Conservation (phyloP, 2,797 vertebrate species). For the Gymnodraco acuticeps region DNA sequence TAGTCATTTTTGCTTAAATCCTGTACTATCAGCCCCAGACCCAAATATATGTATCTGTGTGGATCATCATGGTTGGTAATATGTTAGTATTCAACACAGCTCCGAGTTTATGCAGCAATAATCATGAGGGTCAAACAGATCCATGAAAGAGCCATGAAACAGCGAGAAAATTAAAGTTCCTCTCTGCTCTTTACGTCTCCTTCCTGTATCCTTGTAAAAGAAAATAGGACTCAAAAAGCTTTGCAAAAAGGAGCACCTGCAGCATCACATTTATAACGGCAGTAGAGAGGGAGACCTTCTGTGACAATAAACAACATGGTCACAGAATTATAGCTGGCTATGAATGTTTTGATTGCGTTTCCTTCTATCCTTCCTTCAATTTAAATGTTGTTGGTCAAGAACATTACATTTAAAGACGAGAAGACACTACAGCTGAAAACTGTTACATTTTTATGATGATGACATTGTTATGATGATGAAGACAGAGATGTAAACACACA, state of each 20-base stretch:
- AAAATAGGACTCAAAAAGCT: too few species aligned
- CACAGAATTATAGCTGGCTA: not conserved
- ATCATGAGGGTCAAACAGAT: too few species aligned
- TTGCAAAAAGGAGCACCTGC: not conserved
- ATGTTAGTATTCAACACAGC: too few species aligned
- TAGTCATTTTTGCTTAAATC: too few species aligned
- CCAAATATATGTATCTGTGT: too few species aligned
- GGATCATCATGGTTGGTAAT: too few species aligned
- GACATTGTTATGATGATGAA: slow-evolving; percentile 14
- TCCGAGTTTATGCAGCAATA: too few species aligned
- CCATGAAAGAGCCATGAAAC: too few species aligned
- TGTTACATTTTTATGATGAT: slow-evolving; percentile 14
- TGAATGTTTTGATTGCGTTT: not conserved
- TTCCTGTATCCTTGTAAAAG: too few species aligned
- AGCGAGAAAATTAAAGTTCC: too few species aligned
- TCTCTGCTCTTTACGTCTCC: too few species aligned
- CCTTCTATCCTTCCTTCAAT: not conserved
- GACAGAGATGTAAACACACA: slow-evolving; percentile 3
- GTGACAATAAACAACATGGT: not conserved
- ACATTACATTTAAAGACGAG: not conserved
- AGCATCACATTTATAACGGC: not conserved
- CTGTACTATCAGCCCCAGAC: too few species aligned
- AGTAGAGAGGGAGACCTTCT: not conserved
- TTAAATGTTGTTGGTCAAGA: not conserved
- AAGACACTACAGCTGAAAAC: slow-evolving; percentile 10